phyloP scores from a whole-genome alignment of 1,140 invertebrate genomes.

The Drosophila pseudoobscura region DNA sequence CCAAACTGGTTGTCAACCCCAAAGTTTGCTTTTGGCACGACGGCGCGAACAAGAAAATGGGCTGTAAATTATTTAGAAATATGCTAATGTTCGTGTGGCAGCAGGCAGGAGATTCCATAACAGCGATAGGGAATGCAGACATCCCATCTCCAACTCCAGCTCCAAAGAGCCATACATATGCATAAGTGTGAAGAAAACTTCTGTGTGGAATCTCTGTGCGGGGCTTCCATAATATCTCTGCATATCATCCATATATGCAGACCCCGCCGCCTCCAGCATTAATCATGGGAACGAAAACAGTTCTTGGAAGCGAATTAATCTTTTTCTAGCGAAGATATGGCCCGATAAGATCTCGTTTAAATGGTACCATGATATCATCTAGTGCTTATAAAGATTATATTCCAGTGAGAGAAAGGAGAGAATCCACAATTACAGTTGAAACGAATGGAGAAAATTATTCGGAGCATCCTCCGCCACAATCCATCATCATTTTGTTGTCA shows the following conservation, averaged over 20 bases:
- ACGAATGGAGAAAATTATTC: no score
- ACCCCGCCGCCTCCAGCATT: no score
- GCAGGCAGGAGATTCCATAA: slow-evolving; percentile 51
- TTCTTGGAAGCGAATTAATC: background rate
- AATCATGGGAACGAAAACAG: no score
- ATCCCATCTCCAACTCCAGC: background rate
- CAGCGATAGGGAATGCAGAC: slow-evolving; percentile 48
- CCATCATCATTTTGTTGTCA: slow-evolving; percentile 42
- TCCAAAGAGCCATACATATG: slow-evolving; percentile 40
- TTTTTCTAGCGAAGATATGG: background rate
- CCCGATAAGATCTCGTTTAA: slow-evolving; percentile 14
- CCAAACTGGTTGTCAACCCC: slow-evolving; percentile 59
- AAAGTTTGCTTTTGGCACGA: slow-evolving; percentile 57
- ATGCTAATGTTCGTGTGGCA: slow-evolving; percentile 58
- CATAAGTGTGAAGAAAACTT: slow-evolving; percentile 45
- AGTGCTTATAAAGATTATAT: no score
- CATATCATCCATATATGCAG: no score
- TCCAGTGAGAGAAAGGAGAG: background rate
- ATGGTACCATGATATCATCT: background rate
- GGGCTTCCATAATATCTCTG: no score
- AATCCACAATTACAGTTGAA: background rate
- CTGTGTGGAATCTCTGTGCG: no score
- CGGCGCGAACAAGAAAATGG: slow-evolving; percentile 54
- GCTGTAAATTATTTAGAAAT: slow-evolving; percentile 71
- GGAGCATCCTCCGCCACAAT: slow-evolving; percentile 8